Base-by-base conservation (phyloP, 2,888 invertebrate species). In the Drosophila macrospina region DNA sequence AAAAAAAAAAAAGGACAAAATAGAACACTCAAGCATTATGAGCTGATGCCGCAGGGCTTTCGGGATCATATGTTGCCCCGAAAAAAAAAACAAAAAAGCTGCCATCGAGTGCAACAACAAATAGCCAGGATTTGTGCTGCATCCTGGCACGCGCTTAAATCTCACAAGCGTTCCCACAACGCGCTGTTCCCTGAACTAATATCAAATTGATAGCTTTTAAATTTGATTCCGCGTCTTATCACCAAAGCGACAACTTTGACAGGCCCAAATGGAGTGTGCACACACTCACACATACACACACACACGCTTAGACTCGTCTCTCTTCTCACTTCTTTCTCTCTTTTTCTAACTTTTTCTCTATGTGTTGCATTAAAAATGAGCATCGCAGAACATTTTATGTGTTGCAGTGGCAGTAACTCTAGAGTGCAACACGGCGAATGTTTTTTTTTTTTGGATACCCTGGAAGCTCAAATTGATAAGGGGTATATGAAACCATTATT, bases 151-250 rank as follows among this genome's bases (percentile, higher is more conserved):
- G 74, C 82, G 70, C 61, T 69, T 60, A 69, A 73, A 74, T 62
- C 62, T 64, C 45, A 51, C 41, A 73, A 66, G 62, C 66, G 59
- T 54, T 74, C 60, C 69, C 80, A 63, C 54, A 69, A 56, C 69
- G 61, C 74, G 56, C 56, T 41, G 66, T 73, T 84, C 82, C 82
- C 85, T 50, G 41, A 79, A 74, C 76, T 86, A 85, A 86, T 88
- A 87, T 89, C 85, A 81, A 83, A 89, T 89, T 89, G 89, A 89
- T 89, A 88, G 89, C 89, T 90, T 90, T 89, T 88, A 89, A 90
- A 90, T 90, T 89, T 89, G 90, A 90, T 89, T 89, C 81, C 86
- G 77, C 82, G 82, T 84, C 89, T 86, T 89, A 89, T 86, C 88
- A 80, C 77, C 77, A 64, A 75, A 73, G 68, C 78, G 82, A 69